Base-by-base conservation (phyloP, 2,797 vertebrate genomes). In the Spheniscus humboldti region DNA sequence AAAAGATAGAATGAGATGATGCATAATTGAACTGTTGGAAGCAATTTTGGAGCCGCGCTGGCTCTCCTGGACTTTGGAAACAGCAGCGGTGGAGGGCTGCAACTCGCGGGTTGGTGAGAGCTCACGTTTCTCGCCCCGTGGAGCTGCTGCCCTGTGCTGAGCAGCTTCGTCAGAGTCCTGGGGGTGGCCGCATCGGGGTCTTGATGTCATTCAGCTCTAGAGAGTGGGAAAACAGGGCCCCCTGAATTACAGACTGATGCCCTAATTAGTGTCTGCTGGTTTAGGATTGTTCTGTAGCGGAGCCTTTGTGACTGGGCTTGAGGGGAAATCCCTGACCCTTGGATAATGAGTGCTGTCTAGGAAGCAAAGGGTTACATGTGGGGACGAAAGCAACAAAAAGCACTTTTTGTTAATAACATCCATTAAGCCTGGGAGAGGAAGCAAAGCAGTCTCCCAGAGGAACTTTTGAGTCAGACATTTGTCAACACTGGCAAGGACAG, bases 161-260 rank as follows among this genome's bases (percentile, higher is more conserved):
- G 78, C 37, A 71, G 47, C 47, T 55, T 55, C 20, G 10, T 47
- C 59, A 69, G 37, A 69, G 48, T 0, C 3, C 82, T 43, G 56
- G 52, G 39, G 6, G 9, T 2, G 6, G 43, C 77, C 1, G 0
- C 0, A 1, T 25, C 4, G 6, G 45, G n/a, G 11, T 45, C 24
- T 55, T 9, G 2, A 35, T 31, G 20, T 43, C n/a, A 39, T 41
- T 67, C 62, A 31, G 43, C 35, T 55, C 43, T 25, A 33, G 37
- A 50, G 22, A 59, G 9, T 0, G 5, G 45, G 39, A 43, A 75
- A 76, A 68, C 0, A 0, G 24, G 4, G 18, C 5, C 11, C 41
- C 7, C 11, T 31, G 23, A 18, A 24, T 28, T 12, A 20, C 19
- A 60, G 28, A 6, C 9, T 14, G 67, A 31, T 50, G n/a, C 78